phyloP scores from a whole-genome alignment of 1,140 invertebrate species.

The Drosophila malerkotliana region DNA sequence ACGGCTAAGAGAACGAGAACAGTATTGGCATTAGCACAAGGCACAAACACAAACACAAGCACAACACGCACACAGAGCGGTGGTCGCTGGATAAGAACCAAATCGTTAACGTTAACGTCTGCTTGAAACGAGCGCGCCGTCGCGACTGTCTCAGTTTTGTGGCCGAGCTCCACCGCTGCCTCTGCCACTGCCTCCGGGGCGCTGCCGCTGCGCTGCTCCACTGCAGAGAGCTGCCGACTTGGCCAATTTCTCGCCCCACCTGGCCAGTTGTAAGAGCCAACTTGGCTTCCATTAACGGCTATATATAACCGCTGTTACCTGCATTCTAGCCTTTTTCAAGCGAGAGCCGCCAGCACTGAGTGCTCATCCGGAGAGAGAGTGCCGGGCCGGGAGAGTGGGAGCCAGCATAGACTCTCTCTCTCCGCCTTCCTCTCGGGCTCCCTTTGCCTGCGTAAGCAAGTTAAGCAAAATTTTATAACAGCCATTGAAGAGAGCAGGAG shows the following conservation, averaged over 20 bases:
- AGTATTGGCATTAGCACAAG: constrained; percentile 6
- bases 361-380: neutral
- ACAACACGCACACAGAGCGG: constrained; percentile 42
- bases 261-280: neutral
- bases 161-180: constrained; percentile 16
- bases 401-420: constrained; percentile 5
- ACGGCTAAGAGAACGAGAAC: constrained; percentile 16
- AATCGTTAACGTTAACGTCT: constrained; percentile 55
- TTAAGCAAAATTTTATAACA: constrained; percentile 16
- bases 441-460: constrained; percentile 33
- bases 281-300: too few relatives aligned
- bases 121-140: constrained; percentile 76
- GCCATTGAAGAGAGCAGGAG: neutral
- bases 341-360: neutral
- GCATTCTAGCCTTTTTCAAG: neutral
- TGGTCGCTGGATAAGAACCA: constrained; percentile 24
- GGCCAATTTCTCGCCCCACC: neutral
- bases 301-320: neutral
- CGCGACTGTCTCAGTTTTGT: constrained; percentile 67
- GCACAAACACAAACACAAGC: constrained; percentile 30
- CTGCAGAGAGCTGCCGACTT: neutral
- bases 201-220: constrained; percentile 4
- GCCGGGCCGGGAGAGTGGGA: constrained; percentile 1
- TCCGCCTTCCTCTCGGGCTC: neutral
- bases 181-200: constrained; percentile 9